Base-by-base conservation (phyloP, 2,113 vertebrate species). In the Nyctereutes procyonoides region DNA sequence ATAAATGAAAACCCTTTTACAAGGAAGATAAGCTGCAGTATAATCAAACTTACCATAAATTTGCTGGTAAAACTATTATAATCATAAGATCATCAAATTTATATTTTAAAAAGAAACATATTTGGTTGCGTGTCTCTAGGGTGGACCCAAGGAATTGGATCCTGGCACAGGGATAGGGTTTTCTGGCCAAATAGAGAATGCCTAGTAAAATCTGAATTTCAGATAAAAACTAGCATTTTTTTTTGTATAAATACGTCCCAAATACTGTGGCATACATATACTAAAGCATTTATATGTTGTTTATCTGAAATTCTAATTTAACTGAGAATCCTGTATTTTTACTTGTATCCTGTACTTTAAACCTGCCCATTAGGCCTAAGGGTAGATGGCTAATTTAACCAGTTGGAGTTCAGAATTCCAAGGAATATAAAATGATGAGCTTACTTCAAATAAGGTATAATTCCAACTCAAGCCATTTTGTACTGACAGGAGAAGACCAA, bases 251-350 rank as follows among this genome's bases (percentile, higher is more conserved):
- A 13, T 63, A 58, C 55, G 2, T 24, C 5, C 19, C 26, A 51
- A 58, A 16, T 30, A 65, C 32, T 65, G 20, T 22, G 15, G 69
- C 8, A 62, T 17, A 76, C 20, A 89, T 60, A 73, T 69, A 43
- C 8, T 35, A 30, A 88, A 71, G 63, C 74, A 16, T 56, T 51
- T 60, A 69, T 35, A 69, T 69, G 15, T 76, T 48, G 12, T 28
- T 96, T 63, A 90, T 84, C 58, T 80, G 28, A 93, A 84, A 87
- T 86, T 90, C 16, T 71, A 38, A 65, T 81, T 69, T n/a, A 73
- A 93, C 0, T 86, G 28, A 11, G 4, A 81, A 80, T 38, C 1
- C 3, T 90, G 1, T 20, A 74, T 92, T 93, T 92, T 63, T 62
- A 69, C 67, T 35, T 19, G 32, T 69, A 69, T n/a, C 32, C 32